Base-by-base conservation (phyloP, 2,888 invertebrate species). In the Perithous albicinctus region DNA sequence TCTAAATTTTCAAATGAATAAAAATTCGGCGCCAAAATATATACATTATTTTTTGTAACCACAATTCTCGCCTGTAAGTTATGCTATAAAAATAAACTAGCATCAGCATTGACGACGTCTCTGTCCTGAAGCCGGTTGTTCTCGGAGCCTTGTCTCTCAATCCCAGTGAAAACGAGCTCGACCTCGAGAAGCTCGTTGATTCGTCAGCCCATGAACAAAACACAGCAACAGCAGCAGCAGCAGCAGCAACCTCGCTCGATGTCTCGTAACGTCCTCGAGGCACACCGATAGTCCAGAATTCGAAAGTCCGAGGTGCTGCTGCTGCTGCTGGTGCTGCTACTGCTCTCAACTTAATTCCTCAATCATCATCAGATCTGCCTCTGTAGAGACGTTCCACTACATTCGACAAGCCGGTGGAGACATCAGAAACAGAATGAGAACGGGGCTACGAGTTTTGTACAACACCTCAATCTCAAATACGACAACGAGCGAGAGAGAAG, bases 381-480 rank as follows among this genome's bases (percentile, higher is more conserved):
- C 18, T n/a, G 69, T 6, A n/a, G n/a, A n/a, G n/a, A 54, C 59
- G 48, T 56, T 59, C n/a, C n/a, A 66, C 63, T 35, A 35, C 41
- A 67, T 1, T 54, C 59, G 76, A 69, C 64, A 4, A 48, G 64
- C 41, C 64, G 56, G 59, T n/a, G 23, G 63, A 66, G 56, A 63
- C 29, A 23, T 41, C 63, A 63, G 76, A 51, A 66, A 66, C 74
- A 70, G 73, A 70, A 70, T 69, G 76, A 76, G 78, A 41, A 74
- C 79, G 70, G 73, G 69, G 70, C 69, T 70, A 78, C 76, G 75
- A 56, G 54, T 54, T 63, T 38, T 59, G 26, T 76, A 70, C 78
- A 81, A 70, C 69, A n/a, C n/a, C n/a, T n/a, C n/a, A n/a, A n/a
- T n/a, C n/a, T 41, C 70, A 73, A 74, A 43, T 63, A 73, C 69